A percentile compares a stretch with the other conserved stretches of the same genome.
Evolutionary conservation across 2,797 vertebrate species (phyloP).

Genomic region (Anomalospiza imberbis): DNA sequence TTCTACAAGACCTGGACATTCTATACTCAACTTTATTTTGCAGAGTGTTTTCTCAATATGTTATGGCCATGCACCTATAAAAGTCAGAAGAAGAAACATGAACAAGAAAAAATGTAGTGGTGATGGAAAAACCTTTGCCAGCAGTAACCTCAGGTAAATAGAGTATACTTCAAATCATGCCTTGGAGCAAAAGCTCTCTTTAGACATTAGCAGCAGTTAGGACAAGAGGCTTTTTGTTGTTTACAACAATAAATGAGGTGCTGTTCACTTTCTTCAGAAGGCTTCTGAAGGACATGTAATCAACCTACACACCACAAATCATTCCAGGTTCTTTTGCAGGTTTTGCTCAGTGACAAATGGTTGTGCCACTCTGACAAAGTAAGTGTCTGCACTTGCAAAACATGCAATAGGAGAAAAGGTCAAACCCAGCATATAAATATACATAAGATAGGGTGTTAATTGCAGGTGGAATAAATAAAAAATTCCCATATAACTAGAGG

Average conservation of each 20-base stretch:
- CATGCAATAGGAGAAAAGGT: not conserved
- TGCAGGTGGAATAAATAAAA: not conserved
- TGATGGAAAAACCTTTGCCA: conserved; percentile 1
- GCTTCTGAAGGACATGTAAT: conserved; percentile 25
- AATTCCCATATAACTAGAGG: not conserved
- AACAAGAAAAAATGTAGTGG: conserved; percentile 4
- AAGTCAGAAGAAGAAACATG: not conserved
- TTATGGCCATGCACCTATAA: not conserved
- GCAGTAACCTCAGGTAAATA: not conserved
- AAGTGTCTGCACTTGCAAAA: not conserved
- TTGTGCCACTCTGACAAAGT: not conserved
- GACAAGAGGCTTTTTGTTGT: conserved; percentile 7
- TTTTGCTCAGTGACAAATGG: conserved; percentile 21
- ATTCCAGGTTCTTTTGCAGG: not conserved
- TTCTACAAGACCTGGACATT: not conserved
- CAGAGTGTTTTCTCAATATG: not conserved
- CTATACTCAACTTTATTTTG: not conserved
- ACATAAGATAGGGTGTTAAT: not conserved
- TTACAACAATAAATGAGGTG: conserved; percentile 29
- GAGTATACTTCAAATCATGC: not conserved
- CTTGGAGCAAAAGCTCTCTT: conserved; percentile 8
- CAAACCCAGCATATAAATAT: not conserved
- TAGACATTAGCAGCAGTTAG: conserved; percentile 7
- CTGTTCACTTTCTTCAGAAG: not conserved
- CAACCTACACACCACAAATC: conserved; percentile 11